A percentile compares a stretch with the other conserved stretches of the same genome.
These are phyloP conservation scores for Phoeniculus purpureus DNA, from an alignment of 2,797 vertebrate species.

Conservation along the genomic window DNA sequence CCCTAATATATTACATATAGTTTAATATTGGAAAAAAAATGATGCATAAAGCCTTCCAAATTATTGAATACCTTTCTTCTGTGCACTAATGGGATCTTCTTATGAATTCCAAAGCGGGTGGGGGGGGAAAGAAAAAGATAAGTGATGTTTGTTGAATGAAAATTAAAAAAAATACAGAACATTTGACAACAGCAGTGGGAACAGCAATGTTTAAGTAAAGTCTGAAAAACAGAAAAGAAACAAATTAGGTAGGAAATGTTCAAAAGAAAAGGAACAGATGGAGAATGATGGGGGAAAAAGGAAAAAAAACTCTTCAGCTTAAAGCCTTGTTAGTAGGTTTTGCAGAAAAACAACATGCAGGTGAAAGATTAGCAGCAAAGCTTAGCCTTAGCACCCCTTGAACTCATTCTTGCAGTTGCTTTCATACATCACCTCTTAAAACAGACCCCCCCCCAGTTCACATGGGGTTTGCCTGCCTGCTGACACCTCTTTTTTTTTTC, in stretches of 20 bases:
- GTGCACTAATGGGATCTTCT: slow-evolving; percentile 95
- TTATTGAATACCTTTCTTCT: slow-evolving; percentile 89
- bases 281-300: background rate
- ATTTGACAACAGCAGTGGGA: slow-evolving; percentile 76
- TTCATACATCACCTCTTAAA: background rate
- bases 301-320: background rate
- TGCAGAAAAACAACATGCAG: slow-evolving; percentile 36
- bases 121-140: slow-evolving; percentile 79
- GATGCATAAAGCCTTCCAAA: slow-evolving; percentile 43
- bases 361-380: background rate
- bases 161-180: slow-evolving; percentile 62
- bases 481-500: background rate
- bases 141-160: slow-evolving; percentile 82
- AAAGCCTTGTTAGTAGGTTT: slow-evolving; percentile 58
- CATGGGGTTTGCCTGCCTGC: background rate
- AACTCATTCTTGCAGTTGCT: background rate
- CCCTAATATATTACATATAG: background rate
- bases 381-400: background rate
- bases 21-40: slow-evolving; percentile 24
- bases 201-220: slow-evolving; percentile 81
- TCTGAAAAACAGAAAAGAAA: slow-evolving; percentile 87
- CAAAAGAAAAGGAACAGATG: slow-evolving; percentile 45
- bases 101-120: slow-evolving; percentile 86
- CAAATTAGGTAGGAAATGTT: slow-evolving; percentile 80
- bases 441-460: background rate